phyloP scores from a whole-genome alignment of 2,888 invertebrate species.

The Drosophila paracracens region DNA sequence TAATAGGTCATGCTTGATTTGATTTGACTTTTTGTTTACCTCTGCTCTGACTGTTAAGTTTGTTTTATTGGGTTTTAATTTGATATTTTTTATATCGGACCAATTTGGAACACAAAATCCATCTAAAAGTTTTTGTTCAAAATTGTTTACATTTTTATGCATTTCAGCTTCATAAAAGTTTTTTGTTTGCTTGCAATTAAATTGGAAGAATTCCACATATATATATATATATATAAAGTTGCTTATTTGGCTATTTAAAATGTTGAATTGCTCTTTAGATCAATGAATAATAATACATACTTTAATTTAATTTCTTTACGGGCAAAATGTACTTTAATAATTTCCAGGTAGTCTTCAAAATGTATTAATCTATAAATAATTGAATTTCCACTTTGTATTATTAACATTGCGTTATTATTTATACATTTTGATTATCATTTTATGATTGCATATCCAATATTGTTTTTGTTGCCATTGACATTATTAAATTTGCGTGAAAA shows the following conservation, averaged over 20 bases:
- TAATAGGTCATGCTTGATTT: conserved; percentile 71
- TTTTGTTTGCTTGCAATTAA: conserved; percentile 19
- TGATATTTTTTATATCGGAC: conserved; percentile 55
- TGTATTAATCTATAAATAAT: background rate
- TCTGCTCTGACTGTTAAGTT: conserved; percentile 21
- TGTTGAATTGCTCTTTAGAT: background rate
- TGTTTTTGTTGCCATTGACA: background rate
- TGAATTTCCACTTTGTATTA: background rate
- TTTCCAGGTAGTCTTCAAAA: background rate
- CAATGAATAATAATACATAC: conserved; percentile 26
- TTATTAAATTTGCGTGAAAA: conserved; percentile 2
- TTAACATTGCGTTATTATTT: background rate
- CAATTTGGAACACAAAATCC: conserved; percentile 41
- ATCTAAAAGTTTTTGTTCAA: conserved; percentile 36
- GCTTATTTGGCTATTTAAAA: background rate
- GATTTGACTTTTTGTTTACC: conserved; percentile 28
- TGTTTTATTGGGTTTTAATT: conserved; percentile 69
- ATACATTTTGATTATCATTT: background rate
- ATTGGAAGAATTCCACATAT: background rate
- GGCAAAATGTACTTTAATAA: background rate
- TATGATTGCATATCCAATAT: background rate
- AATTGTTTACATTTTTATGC: conserved; percentile 52
- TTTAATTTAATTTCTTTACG: conserved; percentile 4
- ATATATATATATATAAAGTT: conserved; percentile 2
- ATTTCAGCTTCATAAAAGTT: conserved; percentile 57